Percentiles rank a stretch among this genome's conserved stretches.
Conservation (phyloP, 2,797 vertebrate genomes). For the Tauraco hartlaubi region DNA sequence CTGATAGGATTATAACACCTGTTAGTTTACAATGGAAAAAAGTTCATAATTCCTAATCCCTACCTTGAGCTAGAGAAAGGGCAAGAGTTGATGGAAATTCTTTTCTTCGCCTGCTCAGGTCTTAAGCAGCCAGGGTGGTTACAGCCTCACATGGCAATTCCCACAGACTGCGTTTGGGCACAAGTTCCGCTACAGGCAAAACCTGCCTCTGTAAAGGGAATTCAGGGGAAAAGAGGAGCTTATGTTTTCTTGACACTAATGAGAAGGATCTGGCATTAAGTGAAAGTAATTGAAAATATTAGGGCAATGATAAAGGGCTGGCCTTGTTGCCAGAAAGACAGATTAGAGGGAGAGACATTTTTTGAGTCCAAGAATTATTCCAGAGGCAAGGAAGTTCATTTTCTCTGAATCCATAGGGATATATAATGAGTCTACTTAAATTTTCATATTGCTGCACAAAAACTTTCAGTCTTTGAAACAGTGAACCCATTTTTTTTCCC, state of each 20-base stretch:
- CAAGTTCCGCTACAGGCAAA: not conserved
- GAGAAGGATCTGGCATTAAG: conserved; percentile 48
- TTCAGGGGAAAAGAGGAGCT: not conserved
- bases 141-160: not conserved
- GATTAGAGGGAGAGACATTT: conserved; percentile 12
- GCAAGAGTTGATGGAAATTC: not conserved
- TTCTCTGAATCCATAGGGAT: not conserved
- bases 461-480: not conserved
- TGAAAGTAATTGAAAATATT: conserved; percentile 57
- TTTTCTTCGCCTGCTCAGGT: not conserved
- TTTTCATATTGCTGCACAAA: not conserved
- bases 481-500: not conserved
- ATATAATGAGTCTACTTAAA: not conserved
- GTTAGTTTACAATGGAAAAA: not conserved
- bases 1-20: not conserved
- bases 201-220: not conserved
- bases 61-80: not conserved
- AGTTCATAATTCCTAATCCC: not conserved
- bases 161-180: not conserved
- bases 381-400: conserved; percentile 16
- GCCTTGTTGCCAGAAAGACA: conserved; percentile 27
- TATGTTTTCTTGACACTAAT: conserved; percentile 57
- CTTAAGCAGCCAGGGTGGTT: not conserved
- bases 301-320: conserved; percentile 28
- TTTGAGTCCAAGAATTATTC: conserved; percentile 30